Percentiles rank a stretch among this genome's conserved stretches.
These are phyloP conservation scores for Ariolimax columbianus DNA, from an alignment of 2,888 invertebrate species.

Conservation along the genomic window DNA sequence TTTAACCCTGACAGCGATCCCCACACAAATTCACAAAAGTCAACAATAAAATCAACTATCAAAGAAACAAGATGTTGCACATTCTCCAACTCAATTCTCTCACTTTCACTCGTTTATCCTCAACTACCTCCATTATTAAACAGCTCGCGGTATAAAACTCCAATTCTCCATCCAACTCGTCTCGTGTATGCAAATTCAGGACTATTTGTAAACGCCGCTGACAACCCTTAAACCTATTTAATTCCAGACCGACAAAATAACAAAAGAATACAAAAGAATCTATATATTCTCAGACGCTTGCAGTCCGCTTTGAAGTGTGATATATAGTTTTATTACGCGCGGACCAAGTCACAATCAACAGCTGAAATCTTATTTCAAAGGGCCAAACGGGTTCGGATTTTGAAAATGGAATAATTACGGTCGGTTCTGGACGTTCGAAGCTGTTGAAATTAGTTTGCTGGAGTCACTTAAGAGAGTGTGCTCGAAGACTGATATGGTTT, in stretches of 20 bases:
- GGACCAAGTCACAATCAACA: constrained; percentile 29
- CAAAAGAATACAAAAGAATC: neutral
- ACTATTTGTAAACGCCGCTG: constrained; percentile 23
- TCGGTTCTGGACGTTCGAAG: neutral
- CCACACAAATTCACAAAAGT: too few species aligned
- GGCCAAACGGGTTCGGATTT: neutral
- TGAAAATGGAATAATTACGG: constrained; percentile 9
- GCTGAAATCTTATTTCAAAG: constrained; percentile 33
- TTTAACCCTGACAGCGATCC: too few species aligned
- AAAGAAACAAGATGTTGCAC: neutral
- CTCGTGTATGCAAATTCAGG: constrained; percentile 20
- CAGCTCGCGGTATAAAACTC: neutral
- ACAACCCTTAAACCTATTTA: constrained; percentile 36
- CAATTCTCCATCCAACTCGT: neutral
- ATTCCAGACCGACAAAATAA: constrained; percentile 18
- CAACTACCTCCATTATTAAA: neutral
- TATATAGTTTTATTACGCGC: constrained; percentile 30
- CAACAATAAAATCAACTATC: too few species aligned
- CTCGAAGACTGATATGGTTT: neutral
- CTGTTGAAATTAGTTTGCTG: neutral
- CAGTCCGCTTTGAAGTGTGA: constrained; percentile 20
- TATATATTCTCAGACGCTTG: neutral
- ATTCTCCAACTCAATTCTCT: neutral
- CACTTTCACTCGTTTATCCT: neutral
- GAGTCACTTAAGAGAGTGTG: neutral